Base-by-base conservation (phyloP, 1,140 invertebrate genomes). In the Holcopasites calliopsidis region DNA sequence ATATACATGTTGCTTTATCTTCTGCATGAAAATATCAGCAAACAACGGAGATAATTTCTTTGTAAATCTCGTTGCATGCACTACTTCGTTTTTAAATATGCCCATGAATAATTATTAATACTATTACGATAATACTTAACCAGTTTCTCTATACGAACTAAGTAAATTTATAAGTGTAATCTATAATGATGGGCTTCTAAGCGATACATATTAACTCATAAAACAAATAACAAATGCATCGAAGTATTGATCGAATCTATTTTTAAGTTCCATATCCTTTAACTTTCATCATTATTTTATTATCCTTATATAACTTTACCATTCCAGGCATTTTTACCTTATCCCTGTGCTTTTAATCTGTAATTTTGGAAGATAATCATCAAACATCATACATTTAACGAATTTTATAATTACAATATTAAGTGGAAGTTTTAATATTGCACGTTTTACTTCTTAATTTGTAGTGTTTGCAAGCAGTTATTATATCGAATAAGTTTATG, bases 261-360 rank as follows among this genome's bases (percentile, higher is more conserved):
- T 26, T 33, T 38, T 23, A 35, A 21, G 52, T 66, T 47, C n/a
- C 35, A 57, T 74, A 13, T 35, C 21, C 18, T n/a, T 42, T 62
- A 64, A 54, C 54, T 42, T 44, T 23, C 10, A 3, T 11, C n/a
- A 58, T n/a, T 42, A n/a, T 68, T 11, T 50, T 49, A 38, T 50
- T 38, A 60, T 38, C 5, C 42, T 21, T 60, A 13, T 52, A 60
- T 28, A 58, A 61, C 18, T 57, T 38, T 68, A 57, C 13, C 42
- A 31, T 76, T n/a, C 40, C 52, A 38, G 28, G 13, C 54, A n/a
- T 58, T 38, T 57, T 64, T 64, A 71, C 69, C 64, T 76, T 76
- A 62, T 40, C 33, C 42, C 28, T 55, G n/a, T 33, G 61, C 23
- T 31, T 57, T 54, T 55, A 49, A 76, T 79, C 72, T 75, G 64